Conservation (phyloP, 2,888 invertebrate genomes). For the Sinodicranocentrus sp. region DNA sequence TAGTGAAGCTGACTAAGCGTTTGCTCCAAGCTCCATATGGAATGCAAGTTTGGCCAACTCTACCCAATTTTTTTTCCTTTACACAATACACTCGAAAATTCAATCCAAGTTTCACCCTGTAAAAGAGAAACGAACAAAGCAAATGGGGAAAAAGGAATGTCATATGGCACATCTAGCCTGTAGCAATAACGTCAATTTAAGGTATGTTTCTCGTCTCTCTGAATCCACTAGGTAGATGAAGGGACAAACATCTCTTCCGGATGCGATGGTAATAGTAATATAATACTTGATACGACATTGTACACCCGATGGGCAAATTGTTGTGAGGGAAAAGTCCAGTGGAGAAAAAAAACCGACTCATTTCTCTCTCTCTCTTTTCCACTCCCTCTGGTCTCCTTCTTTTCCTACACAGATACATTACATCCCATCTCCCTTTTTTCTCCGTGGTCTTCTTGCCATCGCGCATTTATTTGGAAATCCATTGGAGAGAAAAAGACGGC, state of each 20-base stretch:
- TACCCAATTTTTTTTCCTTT: constrained; percentile 5
- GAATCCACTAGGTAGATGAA: too few species aligned
- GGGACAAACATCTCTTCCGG: constrained; percentile 53
- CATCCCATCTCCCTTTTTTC: neutral
- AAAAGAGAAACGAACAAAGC: neutral
- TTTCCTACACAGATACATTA: neutral
- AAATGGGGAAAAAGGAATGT: constrained; percentile 25
- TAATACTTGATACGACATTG: constrained; percentile 33
- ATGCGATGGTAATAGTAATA: constrained; percentile 23
- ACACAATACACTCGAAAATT: neutral
- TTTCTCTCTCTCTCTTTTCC: neutral
- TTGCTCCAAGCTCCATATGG: constrained; percentile 48
- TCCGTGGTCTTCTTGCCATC: constrained; percentile 33
- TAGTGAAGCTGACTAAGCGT: constrained; percentile 47
- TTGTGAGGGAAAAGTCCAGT: constrained; percentile 44
- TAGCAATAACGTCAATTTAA: constrained; percentile 64
- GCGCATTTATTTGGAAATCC: constrained; percentile 63
- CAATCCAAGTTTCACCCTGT: neutral
- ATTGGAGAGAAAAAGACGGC: constrained; percentile 71
- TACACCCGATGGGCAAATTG: constrained; percentile 52
- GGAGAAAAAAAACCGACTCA: constrained; percentile 36
- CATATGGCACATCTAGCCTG: constrained; percentile 48
- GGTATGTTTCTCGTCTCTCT: constrained; percentile 36
- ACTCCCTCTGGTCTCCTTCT: constrained; percentile 3
- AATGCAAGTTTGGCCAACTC: constrained; percentile 17